phyloP scores from a whole-genome alignment of 1,140 invertebrate species.

The Aphis gossypii region DNA sequence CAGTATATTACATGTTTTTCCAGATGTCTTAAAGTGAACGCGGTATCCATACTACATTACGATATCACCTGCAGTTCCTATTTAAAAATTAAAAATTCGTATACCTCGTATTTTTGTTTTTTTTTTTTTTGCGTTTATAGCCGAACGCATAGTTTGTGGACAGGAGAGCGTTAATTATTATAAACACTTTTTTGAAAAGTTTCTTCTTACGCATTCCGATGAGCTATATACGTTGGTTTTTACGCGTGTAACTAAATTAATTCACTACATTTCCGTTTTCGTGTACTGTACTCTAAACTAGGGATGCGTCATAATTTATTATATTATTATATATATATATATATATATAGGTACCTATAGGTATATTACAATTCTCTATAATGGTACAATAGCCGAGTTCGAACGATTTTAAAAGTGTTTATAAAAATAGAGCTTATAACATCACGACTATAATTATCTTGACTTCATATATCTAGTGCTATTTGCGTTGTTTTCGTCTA shows the following conservation, averaged over 20 bases:
- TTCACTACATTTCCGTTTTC: not conserved
- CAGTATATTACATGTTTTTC: not conserved
- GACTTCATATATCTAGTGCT: not conserved
- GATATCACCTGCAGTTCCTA: not conserved
- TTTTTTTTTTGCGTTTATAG: not conserved
- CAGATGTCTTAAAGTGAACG: not conserved
- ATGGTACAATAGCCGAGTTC: not conserved
- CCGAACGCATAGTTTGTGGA: not conserved
- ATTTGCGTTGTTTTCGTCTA: not conserved
- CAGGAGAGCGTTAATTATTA: not conserved
- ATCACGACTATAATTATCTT: not conserved
- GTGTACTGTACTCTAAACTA: not conserved
- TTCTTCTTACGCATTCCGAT: not conserved
- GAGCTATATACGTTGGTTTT: not conserved
- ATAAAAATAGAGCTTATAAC: slow-evolving; percentile 18
- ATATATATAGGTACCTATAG: too few species aligned
- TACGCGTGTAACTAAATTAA: not conserved
- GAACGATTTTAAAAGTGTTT: not conserved
- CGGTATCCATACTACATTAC: not conserved
- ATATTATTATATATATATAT: too few species aligned
- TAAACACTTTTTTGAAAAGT: not conserved
- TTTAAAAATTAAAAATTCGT: not conserved
- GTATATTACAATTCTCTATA: not conserved
- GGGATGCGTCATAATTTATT: too few species aligned
- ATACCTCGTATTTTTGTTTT: not conserved